A percentile compares a stretch with the other conserved stretches of the same genome.
Evolutionary conservation across 64 coral and sea anemone genomes (phyloP).

Genomic region (Catalaphyllia jardinei): DNA sequence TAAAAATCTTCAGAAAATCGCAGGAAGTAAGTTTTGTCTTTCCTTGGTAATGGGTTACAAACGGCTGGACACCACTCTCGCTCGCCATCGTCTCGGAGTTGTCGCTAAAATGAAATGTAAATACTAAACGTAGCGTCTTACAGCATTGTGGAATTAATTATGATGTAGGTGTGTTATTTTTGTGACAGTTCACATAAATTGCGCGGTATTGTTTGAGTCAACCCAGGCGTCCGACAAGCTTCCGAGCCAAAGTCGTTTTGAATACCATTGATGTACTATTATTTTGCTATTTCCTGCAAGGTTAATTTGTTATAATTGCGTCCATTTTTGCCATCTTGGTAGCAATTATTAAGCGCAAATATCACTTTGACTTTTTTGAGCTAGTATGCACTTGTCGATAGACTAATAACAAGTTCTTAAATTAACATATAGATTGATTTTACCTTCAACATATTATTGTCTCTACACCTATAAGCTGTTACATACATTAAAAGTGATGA

Average conservation of each 20-base stretch:
- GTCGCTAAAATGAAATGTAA: slow-evolving; percentile 21
- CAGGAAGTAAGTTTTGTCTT: slow-evolving; percentile 7
- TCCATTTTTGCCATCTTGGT: background rate
- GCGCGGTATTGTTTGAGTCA: background rate
- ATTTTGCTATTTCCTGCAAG: background rate
- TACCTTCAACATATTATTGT: background rate
- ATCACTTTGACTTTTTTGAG: background rate
- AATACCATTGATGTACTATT: background rate
- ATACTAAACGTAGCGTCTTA: slow-evolving; percentile 14
- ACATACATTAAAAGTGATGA: background rate
- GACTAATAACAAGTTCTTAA: background rate
- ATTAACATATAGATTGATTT: slow-evolving; percentile 2
- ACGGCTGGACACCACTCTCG: background rate
- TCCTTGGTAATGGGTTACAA: slow-evolving; percentile 19
- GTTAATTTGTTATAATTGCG: slow-evolving; percentile 11
- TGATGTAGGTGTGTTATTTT: background rate
- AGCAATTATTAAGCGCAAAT: background rate
- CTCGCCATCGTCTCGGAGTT: background rate
- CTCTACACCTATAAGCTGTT: background rate
- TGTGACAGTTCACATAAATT: slow-evolving; percentile 20
- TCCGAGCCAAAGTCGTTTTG: background rate
- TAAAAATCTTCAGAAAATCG: slow-evolving; percentile 41
- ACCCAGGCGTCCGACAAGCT: background rate
- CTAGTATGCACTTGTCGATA: background rate
- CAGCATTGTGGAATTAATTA: slow-evolving; percentile 29